phyloP scores from a whole-genome alignment of 1,140 invertebrate species.

The Lethrus apterus region DNA sequence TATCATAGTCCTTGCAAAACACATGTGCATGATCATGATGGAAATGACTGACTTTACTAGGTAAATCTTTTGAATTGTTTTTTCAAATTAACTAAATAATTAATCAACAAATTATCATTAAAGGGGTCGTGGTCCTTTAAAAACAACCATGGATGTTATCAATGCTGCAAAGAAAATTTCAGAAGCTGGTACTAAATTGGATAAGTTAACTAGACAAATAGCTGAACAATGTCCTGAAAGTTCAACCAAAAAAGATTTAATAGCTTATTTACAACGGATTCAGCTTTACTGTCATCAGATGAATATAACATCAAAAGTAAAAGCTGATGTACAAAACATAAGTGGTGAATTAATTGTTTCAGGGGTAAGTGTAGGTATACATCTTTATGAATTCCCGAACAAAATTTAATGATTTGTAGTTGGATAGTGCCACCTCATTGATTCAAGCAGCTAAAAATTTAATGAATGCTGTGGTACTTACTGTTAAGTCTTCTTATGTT shows the following conservation, averaged over 20 bases:
- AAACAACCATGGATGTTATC: slow-evolving; percentile 99
- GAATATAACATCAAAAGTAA: slow-evolving; percentile 99
- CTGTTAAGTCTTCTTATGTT: slow-evolving; percentile 97
- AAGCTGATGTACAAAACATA: slow-evolving; percentile 98
- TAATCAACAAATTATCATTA: slow-evolving; percentile 22
- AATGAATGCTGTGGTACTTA: slow-evolving; percentile 98
- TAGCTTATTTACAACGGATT: slow-evolving; percentile 94
- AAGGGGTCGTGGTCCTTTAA: slow-evolving; percentile 92
- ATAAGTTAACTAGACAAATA: slow-evolving; percentile 92
- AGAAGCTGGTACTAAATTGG: slow-evolving; percentile 92
- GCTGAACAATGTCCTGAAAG: slow-evolving; percentile 98
- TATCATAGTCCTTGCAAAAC: slow-evolving; percentile 97
- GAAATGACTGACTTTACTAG: slow-evolving; percentile 99
- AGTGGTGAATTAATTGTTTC: slow-evolving; percentile 96
- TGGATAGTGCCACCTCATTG: slow-evolving; percentile 96
- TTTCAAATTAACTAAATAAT: too few relatives aligned
- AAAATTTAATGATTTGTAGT: slow-evolving; percentile 45
- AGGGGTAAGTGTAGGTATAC: slow-evolving; percentile 56
- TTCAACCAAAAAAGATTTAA: slow-evolving; percentile 92
- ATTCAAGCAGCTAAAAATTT: slow-evolving; percentile 99
- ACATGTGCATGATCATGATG: slow-evolving; percentile 99
- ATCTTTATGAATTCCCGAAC: neutral
- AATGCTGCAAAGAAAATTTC: slow-evolving; percentile 99
- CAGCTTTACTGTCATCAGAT: slow-evolving; percentile 98
- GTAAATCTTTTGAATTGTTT: slow-evolving; percentile 49